Percentiles rank a stretch among this genome's conserved stretches.
Conservation (phyloP, 2,113 vertebrate genomes). For the Cryptomyrus ogoouensis region DNA sequence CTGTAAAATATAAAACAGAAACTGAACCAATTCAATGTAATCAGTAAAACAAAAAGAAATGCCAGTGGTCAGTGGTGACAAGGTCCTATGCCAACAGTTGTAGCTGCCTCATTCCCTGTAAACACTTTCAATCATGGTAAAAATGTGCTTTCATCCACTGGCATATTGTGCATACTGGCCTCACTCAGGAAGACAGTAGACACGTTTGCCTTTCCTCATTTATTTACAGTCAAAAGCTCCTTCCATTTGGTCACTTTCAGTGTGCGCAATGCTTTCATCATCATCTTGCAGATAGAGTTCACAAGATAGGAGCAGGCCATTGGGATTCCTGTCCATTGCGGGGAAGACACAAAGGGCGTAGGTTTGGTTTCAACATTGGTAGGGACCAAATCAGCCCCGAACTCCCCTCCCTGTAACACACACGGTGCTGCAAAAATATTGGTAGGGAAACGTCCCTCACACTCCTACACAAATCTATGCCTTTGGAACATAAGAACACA, state of each 20-base stretch:
- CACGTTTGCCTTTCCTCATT: not conserved
- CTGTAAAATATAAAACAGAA: not conserved
- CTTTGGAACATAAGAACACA: not conserved
- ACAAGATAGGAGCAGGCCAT: not conserved
- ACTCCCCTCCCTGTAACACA: not conserved
- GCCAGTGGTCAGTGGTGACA: not conserved
- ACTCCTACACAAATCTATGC: not conserved
- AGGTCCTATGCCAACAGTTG: not conserved
- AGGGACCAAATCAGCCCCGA: not conserved
- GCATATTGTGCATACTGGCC: not conserved
- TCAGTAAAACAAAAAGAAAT: not conserved
- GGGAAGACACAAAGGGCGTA: not conserved
- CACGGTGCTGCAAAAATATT: not conserved
- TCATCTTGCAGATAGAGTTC: not conserved
- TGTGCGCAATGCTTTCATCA: not conserved
- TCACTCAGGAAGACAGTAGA: not conserved
- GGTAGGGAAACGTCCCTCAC: not conserved
- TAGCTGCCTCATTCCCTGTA: not conserved
- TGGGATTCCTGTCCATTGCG: not conserved
- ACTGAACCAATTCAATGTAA: not conserved
- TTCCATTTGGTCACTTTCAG: not conserved
- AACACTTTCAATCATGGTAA: not conserved
- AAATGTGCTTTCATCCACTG: not conserved
- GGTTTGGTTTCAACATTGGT: not conserved
- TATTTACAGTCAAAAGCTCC: not conserved